Evolutionary conservation across 1,140 invertebrate species (phyloP), one percentile per base, ranked within the genome.

Genomic region (Holotrichia oblita): DNA sequence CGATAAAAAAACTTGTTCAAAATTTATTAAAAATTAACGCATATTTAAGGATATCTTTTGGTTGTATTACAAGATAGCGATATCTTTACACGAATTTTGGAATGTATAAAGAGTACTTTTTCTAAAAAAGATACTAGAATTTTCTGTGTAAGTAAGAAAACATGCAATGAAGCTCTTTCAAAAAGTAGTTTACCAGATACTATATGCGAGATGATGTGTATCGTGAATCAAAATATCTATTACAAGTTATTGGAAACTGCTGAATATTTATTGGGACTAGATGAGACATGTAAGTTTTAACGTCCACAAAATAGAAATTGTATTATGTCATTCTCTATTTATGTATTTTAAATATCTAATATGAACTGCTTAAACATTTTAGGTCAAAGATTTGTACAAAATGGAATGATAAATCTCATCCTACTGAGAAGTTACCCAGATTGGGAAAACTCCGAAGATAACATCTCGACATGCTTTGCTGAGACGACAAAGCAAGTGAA

Each of bases 11-110:
- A 8, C 6, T n/a, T 17, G 12, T 64, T 8, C 22, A 55, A 17
- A 24, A 34, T 8, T 48, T 44, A 27, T 48, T 48, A n/a, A n/a
- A 14, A 0, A 42, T 42, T 75, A 76, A 55, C 7, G 44, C 6
- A 6, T 22, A 40, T 3, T 27, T 22, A 6, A 64, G 61, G 61
- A 64, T 78, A 48, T 42, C 72, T 73, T 24, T 24, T 73, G 48
- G 73, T 79, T 3, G 10, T 76, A 12, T n/a, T 48, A 61, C 64
- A 76, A 34, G 24, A n/a, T n/a, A n/a, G 9, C 12, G 14, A 76
- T 17, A 44, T 76, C 27, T 34, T 40, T 27, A 27, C 59, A 10
- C 34, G 59, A 40, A 24, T 61, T 12, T 17, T 76, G 9, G 22
- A 20, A 4, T 27, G 73, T 3, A 22, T 79, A 41, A 40, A 64